A percentile compares a stretch with the other conserved stretches of the same genome.
phyloP scores from a whole-genome alignment of 1,140 invertebrate species.

The Drosophila ohnishii region DNA sequence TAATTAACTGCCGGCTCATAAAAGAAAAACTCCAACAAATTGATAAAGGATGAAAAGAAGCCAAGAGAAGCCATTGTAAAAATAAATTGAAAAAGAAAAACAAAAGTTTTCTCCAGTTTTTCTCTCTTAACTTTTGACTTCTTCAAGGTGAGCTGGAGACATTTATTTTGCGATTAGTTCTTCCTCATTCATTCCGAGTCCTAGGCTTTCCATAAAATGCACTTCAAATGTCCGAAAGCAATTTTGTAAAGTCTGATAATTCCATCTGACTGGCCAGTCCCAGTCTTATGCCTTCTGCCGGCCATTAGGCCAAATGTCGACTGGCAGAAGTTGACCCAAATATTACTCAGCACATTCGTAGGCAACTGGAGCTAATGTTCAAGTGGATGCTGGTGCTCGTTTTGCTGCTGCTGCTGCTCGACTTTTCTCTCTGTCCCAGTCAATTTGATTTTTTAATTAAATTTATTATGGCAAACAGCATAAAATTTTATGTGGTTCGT shows the following conservation, averaged over 20 bases:
- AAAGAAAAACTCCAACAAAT: conserved; percentile 47
- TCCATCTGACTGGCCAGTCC: conserved; percentile 43
- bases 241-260: conserved; percentile 48
- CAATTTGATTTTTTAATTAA: conserved; percentile 69
- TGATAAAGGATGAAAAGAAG: conserved; percentile 9
- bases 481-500: conserved; percentile 73
- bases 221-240: conserved; percentile 42
- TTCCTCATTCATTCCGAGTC: conserved; percentile 5
- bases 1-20: conserved; percentile 73
- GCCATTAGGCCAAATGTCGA: conserved; percentile 42
- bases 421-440: conserved; percentile 36
- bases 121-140: conserved; percentile 27
- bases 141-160: conserved; percentile 29
- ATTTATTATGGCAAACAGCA: conserved; percentile 73
- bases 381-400: conserved; percentile 32
- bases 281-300: conserved; percentile 33
- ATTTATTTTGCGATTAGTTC: conserved; percentile 35
- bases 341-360: conserved; percentile 51
- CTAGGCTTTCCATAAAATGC: conserved; percentile 40
- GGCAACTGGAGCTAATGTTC: conserved; percentile 51
- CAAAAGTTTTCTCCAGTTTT: conserved; percentile 22
- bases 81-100: conserved; percentile 61
- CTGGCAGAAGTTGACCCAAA: conserved; percentile 49
- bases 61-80: conserved; percentile 50
- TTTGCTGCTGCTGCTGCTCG: conserved; percentile 2